Evolutionary conservation across 2,888 invertebrate species (phyloP).

Genomic region (Callimorpha dominula): DNA sequence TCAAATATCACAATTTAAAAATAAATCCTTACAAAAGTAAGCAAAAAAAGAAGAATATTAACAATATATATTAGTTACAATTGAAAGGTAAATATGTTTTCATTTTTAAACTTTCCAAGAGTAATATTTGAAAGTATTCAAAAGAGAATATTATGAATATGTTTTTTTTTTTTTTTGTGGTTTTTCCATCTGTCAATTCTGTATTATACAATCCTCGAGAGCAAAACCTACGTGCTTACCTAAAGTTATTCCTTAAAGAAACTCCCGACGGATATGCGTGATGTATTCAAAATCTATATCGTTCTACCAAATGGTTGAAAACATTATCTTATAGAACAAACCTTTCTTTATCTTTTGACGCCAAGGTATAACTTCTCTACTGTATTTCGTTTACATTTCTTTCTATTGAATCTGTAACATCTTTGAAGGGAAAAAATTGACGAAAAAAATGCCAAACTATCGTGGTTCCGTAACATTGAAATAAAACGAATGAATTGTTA

Average conservation of each 20-base stretch:
- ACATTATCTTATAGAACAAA: conserved; percentile 53
- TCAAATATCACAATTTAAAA: too few species aligned
- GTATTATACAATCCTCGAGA: not conserved
- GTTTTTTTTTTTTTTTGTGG: too few species aligned
- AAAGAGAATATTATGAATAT: too few species aligned
- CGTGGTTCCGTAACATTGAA: conserved; percentile 23
- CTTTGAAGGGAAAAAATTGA: conserved; percentile 18
- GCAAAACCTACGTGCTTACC: not conserved
- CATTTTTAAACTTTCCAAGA: too few species aligned
- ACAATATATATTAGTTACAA: too few species aligned
- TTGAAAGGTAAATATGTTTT: too few species aligned
- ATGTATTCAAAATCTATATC: conserved; percentile 51
- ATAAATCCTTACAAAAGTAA: too few species aligned
- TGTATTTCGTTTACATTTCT: conserved; percentile 58
- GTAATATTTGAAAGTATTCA: too few species aligned
- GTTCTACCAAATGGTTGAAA: conserved; percentile 27
- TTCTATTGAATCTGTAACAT: conserved; percentile 54
- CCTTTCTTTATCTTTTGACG: conserved; percentile 51
- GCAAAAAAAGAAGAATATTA: too few species aligned
- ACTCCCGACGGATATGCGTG: conserved; percentile 29
- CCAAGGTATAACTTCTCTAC: conserved; percentile 29
- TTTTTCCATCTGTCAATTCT: too few species aligned
- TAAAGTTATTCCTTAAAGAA: conserved; percentile 12
- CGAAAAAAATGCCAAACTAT: conserved; percentile 3
- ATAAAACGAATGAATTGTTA: too few species aligned